phyloP scores from a whole-genome alignment of 2,888 invertebrate genomes.

The Lottia gigantea region DNA sequence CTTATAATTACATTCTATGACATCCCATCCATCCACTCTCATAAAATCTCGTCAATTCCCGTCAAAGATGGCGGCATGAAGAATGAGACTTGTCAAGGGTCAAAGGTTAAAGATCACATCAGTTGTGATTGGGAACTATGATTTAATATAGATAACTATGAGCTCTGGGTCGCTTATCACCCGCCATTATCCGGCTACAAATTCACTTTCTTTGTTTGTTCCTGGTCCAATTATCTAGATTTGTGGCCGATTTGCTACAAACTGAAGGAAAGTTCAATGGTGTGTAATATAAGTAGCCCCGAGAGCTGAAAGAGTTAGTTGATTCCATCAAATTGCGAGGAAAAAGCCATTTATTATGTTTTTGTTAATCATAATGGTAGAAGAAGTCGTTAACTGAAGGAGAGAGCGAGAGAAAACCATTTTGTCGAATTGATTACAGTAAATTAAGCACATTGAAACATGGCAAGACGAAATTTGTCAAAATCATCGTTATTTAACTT shows the following conservation, averaged over 20 bases:
- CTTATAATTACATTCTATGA: constrained; percentile 6
- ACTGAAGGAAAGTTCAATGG: constrained; percentile 22
- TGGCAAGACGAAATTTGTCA: not conserved
- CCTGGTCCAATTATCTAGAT: constrained; percentile 20
- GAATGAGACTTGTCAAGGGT: not conserved
- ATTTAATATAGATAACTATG: constrained; percentile 29
- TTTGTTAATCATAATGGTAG: not conserved
- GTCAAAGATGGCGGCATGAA: not conserved
- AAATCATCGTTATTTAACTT: not conserved
- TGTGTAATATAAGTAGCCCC: constrained; percentile 16
- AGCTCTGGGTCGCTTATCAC: constrained; percentile 16
- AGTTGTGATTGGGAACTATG: constrained; percentile 14
- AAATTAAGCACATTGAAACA: not conserved
- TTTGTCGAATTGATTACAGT: not conserved
- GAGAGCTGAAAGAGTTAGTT: not conserved
- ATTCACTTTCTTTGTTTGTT: constrained; percentile 19
- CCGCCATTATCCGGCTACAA: constrained; percentile 15
- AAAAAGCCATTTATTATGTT: constrained; percentile 5
- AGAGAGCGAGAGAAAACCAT: not conserved
- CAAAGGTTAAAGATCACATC: not conserved
- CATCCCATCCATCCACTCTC: not conserved
- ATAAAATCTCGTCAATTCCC: constrained; percentile 2
- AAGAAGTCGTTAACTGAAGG: not conserved
- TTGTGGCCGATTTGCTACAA: constrained; percentile 21
- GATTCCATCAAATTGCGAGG: no score